A percentile compares a stretch with the other conserved stretches of the same genome.
Evolutionary conservation across 2,888 invertebrate species (phyloP).

Genomic region (Thereva unica): DNA sequence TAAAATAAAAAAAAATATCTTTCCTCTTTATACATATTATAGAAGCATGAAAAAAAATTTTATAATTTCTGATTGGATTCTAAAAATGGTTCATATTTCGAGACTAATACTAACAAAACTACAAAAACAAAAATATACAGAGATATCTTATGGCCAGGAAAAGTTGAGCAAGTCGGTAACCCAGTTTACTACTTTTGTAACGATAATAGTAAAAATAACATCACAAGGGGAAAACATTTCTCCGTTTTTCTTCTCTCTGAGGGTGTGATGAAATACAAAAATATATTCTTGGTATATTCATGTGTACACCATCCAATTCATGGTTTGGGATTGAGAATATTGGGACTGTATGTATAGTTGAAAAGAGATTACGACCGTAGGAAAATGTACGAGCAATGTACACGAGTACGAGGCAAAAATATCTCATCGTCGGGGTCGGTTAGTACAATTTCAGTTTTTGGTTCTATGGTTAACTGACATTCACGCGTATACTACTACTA

Average conservation of each 20-base stretch:
- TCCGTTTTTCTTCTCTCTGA: slow-evolving; percentile 17
- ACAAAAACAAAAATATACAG: neutral
- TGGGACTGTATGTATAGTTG: slow-evolving; percentile 7
- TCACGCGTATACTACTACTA: slow-evolving; percentile 12
- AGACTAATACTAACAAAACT: slow-evolving; percentile 8
- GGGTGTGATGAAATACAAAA: neutral
- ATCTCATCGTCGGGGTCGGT: neutral
- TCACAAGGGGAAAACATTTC: slow-evolving; percentile 18
- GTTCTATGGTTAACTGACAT: slow-evolving; percentile 26
- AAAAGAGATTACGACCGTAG: slow-evolving; percentile 33
- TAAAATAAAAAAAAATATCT: neutral
- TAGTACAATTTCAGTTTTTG: slow-evolving; percentile 18
- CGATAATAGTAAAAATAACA: slow-evolving; percentile 7
- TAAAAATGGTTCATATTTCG: slow-evolving; percentile 23
- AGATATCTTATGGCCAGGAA: no score
- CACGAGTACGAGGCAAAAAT: slow-evolving; percentile 16
- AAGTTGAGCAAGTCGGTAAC: slow-evolving; percentile 26
- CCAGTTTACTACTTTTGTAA: slow-evolving; percentile 34
- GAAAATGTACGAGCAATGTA: slow-evolving; percentile 5
- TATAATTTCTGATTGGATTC: no score
- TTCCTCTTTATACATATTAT: no score
- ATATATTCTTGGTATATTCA: neutral
- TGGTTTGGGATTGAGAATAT: slow-evolving; percentile 5
- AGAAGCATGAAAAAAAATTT: no score
- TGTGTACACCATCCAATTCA: slow-evolving; percentile 12